A percentile compares a stretch with the other conserved stretches of the same genome.
phyloP scores from a whole-genome alignment of 1,140 invertebrate genomes.

The Leptinotarsa defecta region DNA sequence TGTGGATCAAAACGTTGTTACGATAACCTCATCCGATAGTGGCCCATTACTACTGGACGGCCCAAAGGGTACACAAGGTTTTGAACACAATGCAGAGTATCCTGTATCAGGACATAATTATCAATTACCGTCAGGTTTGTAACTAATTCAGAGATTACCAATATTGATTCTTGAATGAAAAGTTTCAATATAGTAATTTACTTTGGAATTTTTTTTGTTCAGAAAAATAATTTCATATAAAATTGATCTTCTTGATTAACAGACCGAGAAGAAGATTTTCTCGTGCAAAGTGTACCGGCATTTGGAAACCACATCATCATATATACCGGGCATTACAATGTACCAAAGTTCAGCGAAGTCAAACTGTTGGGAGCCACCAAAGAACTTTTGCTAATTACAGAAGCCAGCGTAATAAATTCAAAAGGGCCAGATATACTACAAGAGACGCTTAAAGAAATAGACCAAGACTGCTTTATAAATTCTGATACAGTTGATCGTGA shows the following conservation, averaged over 20 bases:
- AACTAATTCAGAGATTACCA: background rate
- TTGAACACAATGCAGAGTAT: constrained; percentile 54
- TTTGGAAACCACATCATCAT: constrained; percentile 51
- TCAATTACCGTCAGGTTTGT: constrained; percentile 40
- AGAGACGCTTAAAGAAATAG: background rate
- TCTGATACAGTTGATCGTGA: background rate
- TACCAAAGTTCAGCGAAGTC: constrained; percentile 65
- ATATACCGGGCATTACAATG: constrained; percentile 77
- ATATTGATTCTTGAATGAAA: too few species aligned
- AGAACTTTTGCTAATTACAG: constrained; percentile 40
- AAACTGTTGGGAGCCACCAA: constrained; percentile 40
- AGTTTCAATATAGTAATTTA: too few species aligned
- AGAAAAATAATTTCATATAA: too few species aligned
- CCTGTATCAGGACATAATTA: constrained; percentile 54
- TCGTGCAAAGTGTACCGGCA: constrained; percentile 45
- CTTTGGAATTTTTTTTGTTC: too few species aligned
- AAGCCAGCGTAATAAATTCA: constrained; percentile 16
- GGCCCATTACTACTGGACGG: constrained; percentile 72
- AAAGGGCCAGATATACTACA: background rate
- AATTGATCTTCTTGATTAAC: background rate
- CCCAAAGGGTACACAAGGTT: constrained; percentile 57
- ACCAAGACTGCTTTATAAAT: background rate
- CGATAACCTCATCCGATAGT: constrained; percentile 67
- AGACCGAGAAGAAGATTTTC: background rate
- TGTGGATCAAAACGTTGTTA: constrained; percentile 82